These are phyloP conservation scores for Tryphoninae sp. DNA, from an alignment of 2,888 invertebrate species.

Conservation along the genomic window DNA sequence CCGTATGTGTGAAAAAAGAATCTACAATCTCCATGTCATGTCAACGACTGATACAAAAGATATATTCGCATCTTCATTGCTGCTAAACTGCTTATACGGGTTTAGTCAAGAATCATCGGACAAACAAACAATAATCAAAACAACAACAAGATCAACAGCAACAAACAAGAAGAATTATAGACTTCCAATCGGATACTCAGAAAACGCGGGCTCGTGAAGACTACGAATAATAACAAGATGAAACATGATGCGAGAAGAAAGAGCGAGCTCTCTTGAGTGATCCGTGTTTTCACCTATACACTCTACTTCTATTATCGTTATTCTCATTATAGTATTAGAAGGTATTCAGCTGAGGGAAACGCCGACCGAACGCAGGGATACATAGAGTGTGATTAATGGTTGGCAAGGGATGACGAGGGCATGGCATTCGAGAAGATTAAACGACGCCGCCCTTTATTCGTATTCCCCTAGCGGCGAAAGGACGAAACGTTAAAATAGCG, in stretches of 20 bases:
- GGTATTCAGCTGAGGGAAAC: constrained; percentile 25
- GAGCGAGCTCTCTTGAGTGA: constrained; percentile 17
- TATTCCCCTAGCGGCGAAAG: background rate
- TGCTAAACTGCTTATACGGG: constrained; percentile 47
- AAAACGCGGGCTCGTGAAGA: constrained; percentile 22
- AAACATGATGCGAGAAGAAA: background rate
- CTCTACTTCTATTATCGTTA: constrained; percentile 47
- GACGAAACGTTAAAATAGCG: background rate
- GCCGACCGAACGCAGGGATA: constrained; percentile 8
- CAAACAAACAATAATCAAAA: constrained; percentile 18
- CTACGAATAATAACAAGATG: background rate
- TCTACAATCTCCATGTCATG: constrained; percentile 59
- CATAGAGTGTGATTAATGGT: constrained; percentile 36
- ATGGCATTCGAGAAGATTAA: background rate
- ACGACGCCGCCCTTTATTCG: background rate
- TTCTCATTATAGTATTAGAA: constrained; percentile 41
- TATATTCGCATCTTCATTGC: constrained; percentile 53
- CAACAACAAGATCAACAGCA: background rate
- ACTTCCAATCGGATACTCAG: constrained; percentile 29
- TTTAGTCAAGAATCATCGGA: constrained; percentile 29
- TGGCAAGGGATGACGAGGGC: constrained; percentile 14
- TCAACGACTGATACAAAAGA: constrained; percentile 55
- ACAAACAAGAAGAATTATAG: constrained; percentile 30
- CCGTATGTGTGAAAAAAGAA: constrained; percentile 59
- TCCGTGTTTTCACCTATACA: constrained; percentile 38